Conservation (phyloP, 2,888 invertebrate species). For the Auanema sp. region DNA sequence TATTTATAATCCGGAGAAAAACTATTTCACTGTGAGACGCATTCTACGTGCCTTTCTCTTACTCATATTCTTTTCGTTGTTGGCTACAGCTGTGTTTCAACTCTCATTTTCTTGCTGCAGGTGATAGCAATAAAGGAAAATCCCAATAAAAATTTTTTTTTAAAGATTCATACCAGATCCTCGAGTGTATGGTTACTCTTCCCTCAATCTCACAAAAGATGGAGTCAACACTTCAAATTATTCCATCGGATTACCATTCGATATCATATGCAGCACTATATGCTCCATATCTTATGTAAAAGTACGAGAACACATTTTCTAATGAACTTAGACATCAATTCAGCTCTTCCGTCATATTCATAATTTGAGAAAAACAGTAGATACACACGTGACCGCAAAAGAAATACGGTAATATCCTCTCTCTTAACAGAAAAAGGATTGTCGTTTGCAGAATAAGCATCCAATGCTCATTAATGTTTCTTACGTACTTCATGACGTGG, state of each 20-base stretch:
- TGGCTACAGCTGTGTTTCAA: constrained; percentile 12
- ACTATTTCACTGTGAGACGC: neutral
- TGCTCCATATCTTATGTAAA: constrained; percentile 12
- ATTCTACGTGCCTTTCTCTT: neutral
- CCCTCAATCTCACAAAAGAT: constrained; percentile 7
- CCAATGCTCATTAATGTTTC: constrained; percentile 17
- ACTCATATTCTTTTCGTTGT: neutral
- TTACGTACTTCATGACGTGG: constrained; percentile 16
- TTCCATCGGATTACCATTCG: constrained; percentile 14
- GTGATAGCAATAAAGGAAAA: neutral
- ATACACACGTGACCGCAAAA: no score
- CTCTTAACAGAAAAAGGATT: neutral
- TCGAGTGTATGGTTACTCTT: constrained; percentile 12
- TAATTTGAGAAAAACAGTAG: no score
- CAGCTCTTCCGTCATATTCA: no score
- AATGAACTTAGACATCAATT: no score
- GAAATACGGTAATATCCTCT: neutral
- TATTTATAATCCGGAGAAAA: constrained; percentile 13
- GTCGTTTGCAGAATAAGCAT: constrained; percentile 8
- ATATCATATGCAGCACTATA: constrained; percentile 8
- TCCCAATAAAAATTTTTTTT: no score
- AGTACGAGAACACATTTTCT: neutral
- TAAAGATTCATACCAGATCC: constrained; percentile 19
- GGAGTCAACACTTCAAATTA: constrained; percentile 12
- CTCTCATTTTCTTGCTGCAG: constrained; percentile 17